Base-by-base conservation (phyloP, 2,113 vertebrate species). In the Muntiacus muntjak region DNA sequence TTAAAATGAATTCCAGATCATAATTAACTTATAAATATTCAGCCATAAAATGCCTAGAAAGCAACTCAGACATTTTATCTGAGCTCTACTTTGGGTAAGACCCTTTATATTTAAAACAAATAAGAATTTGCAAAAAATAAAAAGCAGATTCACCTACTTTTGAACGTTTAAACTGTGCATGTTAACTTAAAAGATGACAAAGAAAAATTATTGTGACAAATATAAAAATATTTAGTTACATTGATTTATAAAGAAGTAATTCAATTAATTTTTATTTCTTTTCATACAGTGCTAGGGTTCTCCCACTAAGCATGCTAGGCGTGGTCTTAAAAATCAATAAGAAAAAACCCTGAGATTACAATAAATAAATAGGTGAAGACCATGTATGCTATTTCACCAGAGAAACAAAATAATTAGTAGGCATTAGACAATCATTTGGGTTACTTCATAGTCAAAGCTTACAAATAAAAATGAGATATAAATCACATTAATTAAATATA, bases 1-100 rank as follows among this genome's bases (percentile, higher is more conserved):
- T 67, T 94, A 87, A 94, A 95, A 92, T 78, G 84, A 87, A 55
- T 92, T 96, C 30, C 19, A 94, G 23, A 14, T 64, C 25, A 92
- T 62, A 71, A 58, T 86, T 89, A 89, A 87, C 40, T 94, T 57
- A 57, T 7, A 76, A 60, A 52, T 81, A 26, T 71, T 82, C 86
- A 93, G 26, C 23, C 15, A 60, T 28, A 19, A 91, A 93, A 87
- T 54, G 16, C 54, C 23, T 86, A 76, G n/a, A 87, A 79, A 36
- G 47, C 64, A 94, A 57, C 54, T 40, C 21, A 81, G 40, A 85
- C 15, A 47, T 13, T 50, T 86, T 97, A 54, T 78, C 57, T 91
- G 55, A 55, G n/a, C 30, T 87, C n/a, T 50, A 23, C 4, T 19
- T 26, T 40, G 55, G 55, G 2, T 5, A 71, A 40, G 6, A 36